phyloP scores from a whole-genome alignment of 2,888 invertebrate species.

The Anthophora plumipes region DNA sequence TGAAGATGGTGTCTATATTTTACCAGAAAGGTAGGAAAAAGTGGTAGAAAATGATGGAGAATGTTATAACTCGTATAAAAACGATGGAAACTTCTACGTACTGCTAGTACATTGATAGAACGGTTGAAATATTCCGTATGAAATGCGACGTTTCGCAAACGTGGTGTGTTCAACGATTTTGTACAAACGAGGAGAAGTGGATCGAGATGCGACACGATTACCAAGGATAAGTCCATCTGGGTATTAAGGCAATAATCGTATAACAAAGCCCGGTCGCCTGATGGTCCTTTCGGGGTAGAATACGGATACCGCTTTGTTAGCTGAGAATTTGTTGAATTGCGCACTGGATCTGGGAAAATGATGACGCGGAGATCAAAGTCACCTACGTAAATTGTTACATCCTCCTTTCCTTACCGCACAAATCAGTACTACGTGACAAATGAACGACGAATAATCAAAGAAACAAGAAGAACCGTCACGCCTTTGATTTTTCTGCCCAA shows the following conservation, averaged over 20 bases:
- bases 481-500: no score
- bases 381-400: constrained; percentile 15
- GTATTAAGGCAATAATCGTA: constrained; percentile 83
- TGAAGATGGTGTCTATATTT: no score
- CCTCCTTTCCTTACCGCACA: neutral
- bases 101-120: no score
- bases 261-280: constrained; percentile 81
- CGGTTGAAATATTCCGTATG: no score
- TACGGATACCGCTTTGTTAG: constrained; percentile 73
- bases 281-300: constrained; percentile 80
- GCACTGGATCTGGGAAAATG: neutral
- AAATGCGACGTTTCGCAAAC: constrained; percentile 30
- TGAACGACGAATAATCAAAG: constrained; percentile 34
- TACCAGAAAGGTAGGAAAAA: no score
- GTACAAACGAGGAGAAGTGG: constrained; percentile 44
- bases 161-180: constrained; percentile 42
- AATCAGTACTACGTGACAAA: constrained; percentile 29
- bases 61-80: no score
- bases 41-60: no score
- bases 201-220: constrained; percentile 49
- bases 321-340: constrained; percentile 58
- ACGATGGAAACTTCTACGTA: no score
- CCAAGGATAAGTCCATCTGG: constrained; percentile 70
- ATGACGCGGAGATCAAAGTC: constrained; percentile 27
- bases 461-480: constrained; percentile 24